These are phyloP conservation scores for Xiphorhynchus erythropygius DNA, from an alignment of 2,797 vertebrate genomes.

Conservation along the genomic window DNA sequence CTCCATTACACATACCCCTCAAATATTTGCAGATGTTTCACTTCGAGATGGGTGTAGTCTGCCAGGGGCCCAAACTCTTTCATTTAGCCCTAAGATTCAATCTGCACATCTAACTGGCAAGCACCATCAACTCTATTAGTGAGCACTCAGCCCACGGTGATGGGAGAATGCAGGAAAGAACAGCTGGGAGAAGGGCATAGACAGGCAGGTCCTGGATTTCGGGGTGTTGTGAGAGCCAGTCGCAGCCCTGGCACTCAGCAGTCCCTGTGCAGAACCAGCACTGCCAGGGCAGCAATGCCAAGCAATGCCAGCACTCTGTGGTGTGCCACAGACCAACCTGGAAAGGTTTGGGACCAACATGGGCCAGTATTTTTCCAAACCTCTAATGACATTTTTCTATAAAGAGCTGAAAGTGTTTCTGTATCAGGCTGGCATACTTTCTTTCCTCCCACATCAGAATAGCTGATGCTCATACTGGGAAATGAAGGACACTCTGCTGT, in stretches of 20 bases:
- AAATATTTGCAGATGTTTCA: background rate
- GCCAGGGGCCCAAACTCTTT: background rate
- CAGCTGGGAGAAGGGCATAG: background rate
- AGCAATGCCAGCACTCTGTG: background rate
- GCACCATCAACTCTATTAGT: background rate
- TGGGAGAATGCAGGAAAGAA: background rate
- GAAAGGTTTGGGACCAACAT: background rate
- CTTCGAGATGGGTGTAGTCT: background rate
- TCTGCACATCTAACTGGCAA: background rate
- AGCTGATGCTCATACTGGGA: background rate
- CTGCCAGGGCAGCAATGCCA: background rate
- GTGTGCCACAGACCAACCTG: background rate
- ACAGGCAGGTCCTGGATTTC: background rate
- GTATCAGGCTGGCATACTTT: background rate
- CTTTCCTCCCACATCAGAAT: background rate
- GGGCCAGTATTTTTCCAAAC: background rate
- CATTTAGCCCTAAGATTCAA: background rate
- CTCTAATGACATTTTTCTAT: background rate
- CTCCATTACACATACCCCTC: background rate
- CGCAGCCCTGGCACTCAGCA: background rate
- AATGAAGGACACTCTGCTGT: background rate
- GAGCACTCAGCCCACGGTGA: fast-evolving
- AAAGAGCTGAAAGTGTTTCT: background rate
- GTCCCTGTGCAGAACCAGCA: background rate
- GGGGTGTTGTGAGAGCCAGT: background rate